These are phyloP conservation scores for Vidua macroura DNA, from an alignment of 2,113 vertebrate species.

Conservation along the genomic window DNA sequence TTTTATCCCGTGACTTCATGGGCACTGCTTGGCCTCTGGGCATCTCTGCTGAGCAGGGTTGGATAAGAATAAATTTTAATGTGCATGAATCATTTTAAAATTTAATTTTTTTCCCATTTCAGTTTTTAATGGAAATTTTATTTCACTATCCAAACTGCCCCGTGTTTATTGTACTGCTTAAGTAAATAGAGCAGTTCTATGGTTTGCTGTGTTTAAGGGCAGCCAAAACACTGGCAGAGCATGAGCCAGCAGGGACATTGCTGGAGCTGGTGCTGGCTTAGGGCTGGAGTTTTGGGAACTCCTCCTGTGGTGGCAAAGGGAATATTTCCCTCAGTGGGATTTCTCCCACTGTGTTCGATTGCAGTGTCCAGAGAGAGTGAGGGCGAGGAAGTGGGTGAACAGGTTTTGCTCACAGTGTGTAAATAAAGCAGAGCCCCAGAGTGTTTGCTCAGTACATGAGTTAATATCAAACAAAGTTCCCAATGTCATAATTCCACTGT, in stretches of 20 bases:
- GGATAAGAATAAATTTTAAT: not conserved
- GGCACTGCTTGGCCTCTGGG: not conserved
- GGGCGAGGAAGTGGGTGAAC: rapidly evolving
- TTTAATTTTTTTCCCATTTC: not conserved
- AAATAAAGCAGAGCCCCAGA: not conserved
- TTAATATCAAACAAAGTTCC: not conserved
- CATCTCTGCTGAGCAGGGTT: not conserved
- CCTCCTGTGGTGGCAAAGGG: not conserved
- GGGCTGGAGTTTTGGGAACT: not conserved
- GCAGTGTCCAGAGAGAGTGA: not conserved
- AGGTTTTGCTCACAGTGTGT: not conserved
- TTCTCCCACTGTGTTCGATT: not conserved
- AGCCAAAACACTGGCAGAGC: not conserved
- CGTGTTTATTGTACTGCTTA: not conserved
- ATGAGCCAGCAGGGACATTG: not conserved
- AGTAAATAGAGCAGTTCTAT: not conserved
- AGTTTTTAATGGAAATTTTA: not conserved
- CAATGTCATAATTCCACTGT: not conserved
- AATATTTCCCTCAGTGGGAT: not conserved
- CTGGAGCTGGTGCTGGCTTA: not conserved
- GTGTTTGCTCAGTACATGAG: not conserved
- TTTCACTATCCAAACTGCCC: not conserved
- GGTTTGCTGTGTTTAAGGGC: not conserved
- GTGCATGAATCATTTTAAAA: not conserved
- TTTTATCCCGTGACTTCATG: not conserved